Conservation (phyloP, 2,113 vertebrate genomes). For the Pica pica region DNA sequence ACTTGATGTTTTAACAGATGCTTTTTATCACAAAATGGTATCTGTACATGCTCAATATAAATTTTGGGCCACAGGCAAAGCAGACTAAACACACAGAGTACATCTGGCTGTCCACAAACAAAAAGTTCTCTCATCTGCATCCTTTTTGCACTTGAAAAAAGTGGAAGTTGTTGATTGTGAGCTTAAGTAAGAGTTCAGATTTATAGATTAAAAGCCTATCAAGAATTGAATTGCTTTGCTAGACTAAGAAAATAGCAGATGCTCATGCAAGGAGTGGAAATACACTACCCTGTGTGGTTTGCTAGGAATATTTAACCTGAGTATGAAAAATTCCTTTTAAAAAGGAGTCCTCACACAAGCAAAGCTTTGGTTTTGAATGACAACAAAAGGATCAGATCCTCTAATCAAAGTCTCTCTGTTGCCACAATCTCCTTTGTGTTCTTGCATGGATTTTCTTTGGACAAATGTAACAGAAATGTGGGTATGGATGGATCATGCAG, state of each 20-base stretch:
- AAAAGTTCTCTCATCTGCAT: background rate
- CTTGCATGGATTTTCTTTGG: background rate
- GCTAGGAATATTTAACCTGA: background rate
- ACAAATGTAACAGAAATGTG: background rate
- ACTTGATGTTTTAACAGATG: background rate
- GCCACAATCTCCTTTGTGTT: background rate
- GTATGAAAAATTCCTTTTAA: background rate
- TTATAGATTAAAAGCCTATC: background rate
- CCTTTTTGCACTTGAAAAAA: background rate
- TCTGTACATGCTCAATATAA: background rate
- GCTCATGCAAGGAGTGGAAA: background rate
- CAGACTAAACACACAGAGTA: background rate
- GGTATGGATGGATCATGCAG: background rate
- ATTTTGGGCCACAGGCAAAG: background rate
- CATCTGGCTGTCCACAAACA: background rate
- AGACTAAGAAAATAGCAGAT: background rate
- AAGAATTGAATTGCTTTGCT: background rate
- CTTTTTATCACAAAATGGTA: background rate
- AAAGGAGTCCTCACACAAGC: background rate
- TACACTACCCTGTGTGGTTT: background rate
- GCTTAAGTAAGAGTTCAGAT: background rate
- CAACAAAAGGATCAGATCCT: background rate
- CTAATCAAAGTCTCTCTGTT: background rate
- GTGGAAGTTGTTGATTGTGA: background rate
- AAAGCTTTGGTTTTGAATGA: background rate